Percentiles rank a stretch among this genome's conserved stretches.
Conservation (phyloP, 2,113 vertebrate species). For the Chloropsis hardwickii region DNA sequence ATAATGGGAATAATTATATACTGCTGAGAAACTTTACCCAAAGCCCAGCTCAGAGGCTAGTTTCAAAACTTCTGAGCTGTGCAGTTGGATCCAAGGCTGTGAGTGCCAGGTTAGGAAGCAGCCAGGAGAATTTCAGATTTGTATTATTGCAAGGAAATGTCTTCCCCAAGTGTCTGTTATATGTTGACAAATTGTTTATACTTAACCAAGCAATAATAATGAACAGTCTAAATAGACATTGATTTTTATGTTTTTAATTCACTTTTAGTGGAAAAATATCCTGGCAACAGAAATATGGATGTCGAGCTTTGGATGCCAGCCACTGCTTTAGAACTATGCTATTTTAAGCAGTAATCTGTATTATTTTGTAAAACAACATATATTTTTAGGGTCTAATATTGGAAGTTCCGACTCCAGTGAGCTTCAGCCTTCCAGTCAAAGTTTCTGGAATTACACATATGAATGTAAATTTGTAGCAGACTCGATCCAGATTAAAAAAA, state of each 20-base stretch:
- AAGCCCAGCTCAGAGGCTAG: slow-evolving; percentile 30
- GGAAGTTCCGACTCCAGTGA: background rate
- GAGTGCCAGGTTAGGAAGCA: slow-evolving; percentile 20
- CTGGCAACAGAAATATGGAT: slow-evolving; percentile 45
- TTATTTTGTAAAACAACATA: slow-evolving; percentile 22
- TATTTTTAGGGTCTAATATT: slow-evolving; percentile 32
- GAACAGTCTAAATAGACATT: slow-evolving; percentile 45
- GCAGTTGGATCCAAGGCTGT: background rate
- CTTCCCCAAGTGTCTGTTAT: slow-evolving; percentile 36
- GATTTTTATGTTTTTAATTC: slow-evolving; percentile 61
- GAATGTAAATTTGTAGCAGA: background rate
- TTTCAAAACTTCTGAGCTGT: slow-evolving; percentile 45
- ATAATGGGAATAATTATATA: slow-evolving; percentile 73
- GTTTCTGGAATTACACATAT: background rate
- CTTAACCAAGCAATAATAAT: slow-evolving; percentile 56
- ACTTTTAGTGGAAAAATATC: slow-evolving; percentile 47
- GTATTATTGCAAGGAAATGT: background rate
- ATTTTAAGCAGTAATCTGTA: slow-evolving; percentile 26
- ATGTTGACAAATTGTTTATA: slow-evolving; percentile 67
- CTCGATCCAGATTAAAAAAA: background rate
- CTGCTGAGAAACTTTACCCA: slow-evolving; percentile 56
- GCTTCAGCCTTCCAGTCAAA: background rate
- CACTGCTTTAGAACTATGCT: background rate
- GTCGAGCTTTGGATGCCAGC: slow-evolving; percentile 27
- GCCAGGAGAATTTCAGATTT: slow-evolving; percentile 8